Evolutionary conservation across 2,113 vertebrate genomes (phyloP).

Genomic region (Procavia capensis): DNA sequence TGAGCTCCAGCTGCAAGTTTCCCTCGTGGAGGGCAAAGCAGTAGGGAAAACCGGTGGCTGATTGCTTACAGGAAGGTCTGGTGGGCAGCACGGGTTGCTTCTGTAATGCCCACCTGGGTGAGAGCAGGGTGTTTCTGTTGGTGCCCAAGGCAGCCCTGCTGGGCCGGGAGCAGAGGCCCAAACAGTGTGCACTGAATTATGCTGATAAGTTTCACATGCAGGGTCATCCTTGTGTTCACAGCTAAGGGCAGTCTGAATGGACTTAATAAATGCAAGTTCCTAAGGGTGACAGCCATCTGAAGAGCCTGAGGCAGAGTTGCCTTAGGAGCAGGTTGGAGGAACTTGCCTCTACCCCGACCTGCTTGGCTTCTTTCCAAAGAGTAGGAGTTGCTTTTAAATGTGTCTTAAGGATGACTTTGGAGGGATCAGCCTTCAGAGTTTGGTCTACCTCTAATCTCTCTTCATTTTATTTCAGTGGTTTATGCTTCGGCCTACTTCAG

Average conservation of each 20-base stretch:
- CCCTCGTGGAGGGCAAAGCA: no score
- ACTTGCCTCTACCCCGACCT: neutral
- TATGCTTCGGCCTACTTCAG: conserved; percentile 73
- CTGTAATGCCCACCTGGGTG: rapidly evolving
- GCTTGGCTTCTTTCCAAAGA: neutral
- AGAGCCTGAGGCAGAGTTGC: neutral
- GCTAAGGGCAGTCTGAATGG: no score
- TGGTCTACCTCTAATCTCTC: conserved; percentile 63
- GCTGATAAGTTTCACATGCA: rapidly evolving
- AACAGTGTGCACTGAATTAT: neutral
- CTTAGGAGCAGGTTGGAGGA: neutral
- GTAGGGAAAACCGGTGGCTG: neutral
- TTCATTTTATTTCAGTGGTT: conserved; percentile 71
- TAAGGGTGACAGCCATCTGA: neutral
- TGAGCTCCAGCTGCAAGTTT: neutral
- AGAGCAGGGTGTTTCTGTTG: rapidly evolving
- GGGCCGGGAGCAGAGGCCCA: neutral
- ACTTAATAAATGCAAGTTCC: neutral
- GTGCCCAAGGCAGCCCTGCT: neutral
- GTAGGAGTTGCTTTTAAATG: conserved; percentile 19
- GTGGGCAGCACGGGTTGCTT: neutral
- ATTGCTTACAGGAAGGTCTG: neutral
- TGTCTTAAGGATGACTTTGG: neutral
- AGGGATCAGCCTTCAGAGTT: conserved; percentile 59
- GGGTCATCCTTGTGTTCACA: rapidly evolving